Evolutionary conservation across 2,113 vertebrate species (phyloP), one percentile per base, ranked within the genome.

Genomic region (Ardeotis arabs): DNA sequence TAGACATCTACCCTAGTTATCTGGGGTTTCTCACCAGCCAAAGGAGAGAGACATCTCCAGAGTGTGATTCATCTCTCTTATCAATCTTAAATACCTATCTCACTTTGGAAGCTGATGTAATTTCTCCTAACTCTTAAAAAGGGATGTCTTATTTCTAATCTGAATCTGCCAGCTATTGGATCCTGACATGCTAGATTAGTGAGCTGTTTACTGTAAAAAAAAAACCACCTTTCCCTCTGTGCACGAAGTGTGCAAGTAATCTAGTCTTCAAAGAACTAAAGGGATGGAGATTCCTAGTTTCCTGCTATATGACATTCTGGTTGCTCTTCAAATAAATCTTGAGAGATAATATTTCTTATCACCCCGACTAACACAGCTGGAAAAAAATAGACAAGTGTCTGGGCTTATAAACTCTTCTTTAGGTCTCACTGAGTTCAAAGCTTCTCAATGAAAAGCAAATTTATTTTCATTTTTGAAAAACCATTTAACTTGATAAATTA

Each of bases 271-370:
- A 96, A 92, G 83, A 53, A 50, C 31, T 79, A 89, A 88, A 86
- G 47, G 81, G 83, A 84, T 89, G 83, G 69, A 87, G 83, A 88
- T 92, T 84, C 81, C n/a, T 45, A 10, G 76, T 89, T 96, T 68
- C 69, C 31, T 19, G 39, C 33, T 75, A 3, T 68, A 68, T 78
- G 73, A 69, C 52, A 90, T 82, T 89, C 74, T 85, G 62, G 70
- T 78, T 76, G 28, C 27, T 86, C 80, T 95, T 95, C 76, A 95
- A 89, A 78, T 90, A 94, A 89, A 21, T 75, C 73, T 87, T 63
- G 60, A 84, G 86, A 93, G 80, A 92, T 86, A 92, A 88, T 75
- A 91, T 95, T 92, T 91, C 83, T 97, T 95, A 95, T 95, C 86
- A 84, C 25, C 47, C 18, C 49, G 86, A 19, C 55, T 8, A 13